Evolutionary conservation across 1,140 invertebrate genomes (phyloP).

Genomic region (Linepithema humile): DNA sequence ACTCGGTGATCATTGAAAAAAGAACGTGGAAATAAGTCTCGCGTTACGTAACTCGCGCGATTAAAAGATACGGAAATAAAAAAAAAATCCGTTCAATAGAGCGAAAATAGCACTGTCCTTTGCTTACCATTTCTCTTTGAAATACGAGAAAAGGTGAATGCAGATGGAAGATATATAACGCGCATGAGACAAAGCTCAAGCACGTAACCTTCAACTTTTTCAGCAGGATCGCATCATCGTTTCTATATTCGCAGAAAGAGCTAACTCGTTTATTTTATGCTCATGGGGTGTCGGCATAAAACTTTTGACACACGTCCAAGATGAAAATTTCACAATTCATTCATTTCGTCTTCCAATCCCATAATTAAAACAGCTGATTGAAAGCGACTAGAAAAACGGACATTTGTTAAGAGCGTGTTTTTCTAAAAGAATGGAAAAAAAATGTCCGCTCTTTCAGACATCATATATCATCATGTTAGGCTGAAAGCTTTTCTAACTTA

Average conservation of each 20-base stretch:
- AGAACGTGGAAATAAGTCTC: conserved; percentile 58
- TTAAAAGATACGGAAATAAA: conserved; percentile 58
- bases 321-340: background rate
- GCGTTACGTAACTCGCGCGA: conserved; percentile 57
- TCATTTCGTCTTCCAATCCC: background rate
- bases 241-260: conserved; percentile 13
- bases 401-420: conserved; percentile 47
- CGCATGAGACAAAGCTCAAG: conserved; percentile 35
- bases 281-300: conserved; percentile 2
- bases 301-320: background rate
- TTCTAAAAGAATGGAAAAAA: conserved; percentile 31
- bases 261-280: conserved; percentile 22
- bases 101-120: conserved; percentile 23
- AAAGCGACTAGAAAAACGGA: conserved; percentile 48
- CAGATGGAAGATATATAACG: conserved; percentile 50
- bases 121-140: conserved; percentile 25
- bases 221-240: conserved; percentile 29
- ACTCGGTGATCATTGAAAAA: conserved; percentile 58
- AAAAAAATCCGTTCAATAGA: background rate
- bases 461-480: conserved; percentile 60
- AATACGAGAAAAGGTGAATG: conserved; percentile 16
- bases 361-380: conserved; percentile 31
- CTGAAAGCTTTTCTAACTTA: conserved; percentile 23
- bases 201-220: conserved; percentile 41
- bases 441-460: conserved; percentile 44